phyloP scores from a whole-genome alignment of 2,797 vertebrate species.

The Limosa lapponica region DNA sequence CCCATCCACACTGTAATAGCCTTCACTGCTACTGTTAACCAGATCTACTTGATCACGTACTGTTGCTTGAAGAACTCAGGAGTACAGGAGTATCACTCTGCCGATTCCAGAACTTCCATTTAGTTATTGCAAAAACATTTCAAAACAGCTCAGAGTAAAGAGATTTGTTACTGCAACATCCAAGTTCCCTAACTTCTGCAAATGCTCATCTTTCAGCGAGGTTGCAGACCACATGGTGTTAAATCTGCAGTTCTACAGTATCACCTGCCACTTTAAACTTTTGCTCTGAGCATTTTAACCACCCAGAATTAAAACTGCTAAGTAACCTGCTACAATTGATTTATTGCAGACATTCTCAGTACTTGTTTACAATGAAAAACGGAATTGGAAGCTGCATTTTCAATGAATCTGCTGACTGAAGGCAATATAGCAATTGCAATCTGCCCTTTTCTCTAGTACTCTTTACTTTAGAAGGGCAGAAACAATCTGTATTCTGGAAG shows the following conservation, averaged over 20 bases:
- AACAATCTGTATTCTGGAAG: neutral
- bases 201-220: neutral
- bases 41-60: neutral
- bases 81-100: neutral
- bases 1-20: neutral
- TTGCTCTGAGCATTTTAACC: neutral
- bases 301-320: neutral
- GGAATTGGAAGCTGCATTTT: neutral
- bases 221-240: neutral
- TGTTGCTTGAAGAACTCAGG: neutral
- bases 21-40: neutral
- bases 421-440: neutral
- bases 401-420: neutral
- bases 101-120: neutral
- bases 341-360: neutral
- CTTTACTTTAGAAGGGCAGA: conserved; percentile 4
- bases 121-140: neutral
- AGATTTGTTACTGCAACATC: neutral
- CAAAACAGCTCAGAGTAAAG: neutral
- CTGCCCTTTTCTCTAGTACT: conserved; percentile 38
- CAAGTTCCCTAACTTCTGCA: neutral
- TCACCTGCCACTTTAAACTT: neutral
- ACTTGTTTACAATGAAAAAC: neutral
- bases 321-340: neutral
- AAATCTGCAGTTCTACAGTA: neutral